Evolutionary conservation across 2,888 invertebrate genomes (phyloP), one percentile per base, ranked within the genome.

Genomic region (Bhutanitis thaidina): DNA sequence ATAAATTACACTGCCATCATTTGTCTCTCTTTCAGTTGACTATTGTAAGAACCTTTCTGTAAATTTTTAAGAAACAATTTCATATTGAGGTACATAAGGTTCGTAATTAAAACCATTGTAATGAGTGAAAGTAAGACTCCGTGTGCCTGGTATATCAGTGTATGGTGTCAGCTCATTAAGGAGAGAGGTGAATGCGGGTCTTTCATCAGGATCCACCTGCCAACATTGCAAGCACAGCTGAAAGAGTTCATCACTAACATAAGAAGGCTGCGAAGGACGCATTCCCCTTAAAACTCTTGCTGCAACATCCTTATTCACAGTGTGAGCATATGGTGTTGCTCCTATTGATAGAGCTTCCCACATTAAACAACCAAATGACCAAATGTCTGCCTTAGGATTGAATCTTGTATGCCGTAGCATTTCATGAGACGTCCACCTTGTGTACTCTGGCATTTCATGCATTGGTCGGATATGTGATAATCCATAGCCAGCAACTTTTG

Each of bases 281-380:
- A 93, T 88, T 0, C 96, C 95, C 54, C 92, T 90, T 55, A 93
- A 85, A 9, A 96, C 90, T 46, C 94, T 91, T 8, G 93, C 92
- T 0, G 92, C 80, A 0, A 96, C 90, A 64, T 95, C 94, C 62
- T 91, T 91, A 52, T 90, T 93, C 3, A 85, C 80, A n/a, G 94
- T 89, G 62, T 93, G 92, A 1, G 92, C 90, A 70, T 95, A 96
- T 0, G 94, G 95, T 0, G 96, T 96, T 1, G 93, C 96, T 32
- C 93, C 96, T 67, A 96, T 82, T 3, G 94, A 92, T 60, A 94
- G 90, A 54, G 94, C 93, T 78, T 97, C 97, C 96, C 96, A 97
- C 55, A 96, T 82, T 9, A 96, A 74, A 53, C 95, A 93, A 0
- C 94, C 96, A 74, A 93, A 96, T 0, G 96, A 94, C 96, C 96